Base-by-base conservation (phyloP, 2,888 invertebrate genomes). In the Aphidius colemani region DNA sequence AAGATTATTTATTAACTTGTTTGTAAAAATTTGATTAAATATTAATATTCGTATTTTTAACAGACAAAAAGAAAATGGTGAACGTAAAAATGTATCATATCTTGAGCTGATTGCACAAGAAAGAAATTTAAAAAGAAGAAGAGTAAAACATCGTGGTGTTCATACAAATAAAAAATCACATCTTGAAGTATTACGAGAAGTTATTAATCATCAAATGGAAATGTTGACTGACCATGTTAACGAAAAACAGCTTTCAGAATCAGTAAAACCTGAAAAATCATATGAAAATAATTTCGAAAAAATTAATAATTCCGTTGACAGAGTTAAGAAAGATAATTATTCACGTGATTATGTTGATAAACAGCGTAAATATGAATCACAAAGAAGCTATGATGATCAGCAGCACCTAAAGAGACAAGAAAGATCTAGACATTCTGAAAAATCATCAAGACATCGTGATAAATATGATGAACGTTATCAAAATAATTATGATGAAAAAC, bases 151-250 rank as follows among this genome's bases (percentile, higher is more conserved):
- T 46, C 76, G 71, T 61, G 81, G 82, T 7, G 78, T 82, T 13
- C 82, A 82, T 56, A 82, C 82, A 1, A 82, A 82, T 66, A 81
- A 80, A 70, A 82, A 79, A 61, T 81, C 82, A 3, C 78, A 81
- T 3, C 68, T 69, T 1, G 82, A 82, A 69, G 78, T 82, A 61
- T 65, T 81, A 13, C 75, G 78, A n/a, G 81, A 82, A 66, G 72
- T 82, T 6, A 78, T 82, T 55, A 72, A 74, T 63, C 79, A 82
- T 53, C 82, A 82, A 67, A 82, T 82, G 82, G 81, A 82, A 50
- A 69, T 79, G 61, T 77, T 76, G 41, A 57, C 61, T 2, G 80
- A 82, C 64, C 75, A 78, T 56, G 50, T 79, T 13, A 56, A 65
- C 0, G 74, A 70, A 53, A 61, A 63, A 43, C 7, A 46, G n/a